phyloP scores from a whole-genome alignment of 1,140 invertebrate genomes.

The Nasonia longicornis region DNA sequence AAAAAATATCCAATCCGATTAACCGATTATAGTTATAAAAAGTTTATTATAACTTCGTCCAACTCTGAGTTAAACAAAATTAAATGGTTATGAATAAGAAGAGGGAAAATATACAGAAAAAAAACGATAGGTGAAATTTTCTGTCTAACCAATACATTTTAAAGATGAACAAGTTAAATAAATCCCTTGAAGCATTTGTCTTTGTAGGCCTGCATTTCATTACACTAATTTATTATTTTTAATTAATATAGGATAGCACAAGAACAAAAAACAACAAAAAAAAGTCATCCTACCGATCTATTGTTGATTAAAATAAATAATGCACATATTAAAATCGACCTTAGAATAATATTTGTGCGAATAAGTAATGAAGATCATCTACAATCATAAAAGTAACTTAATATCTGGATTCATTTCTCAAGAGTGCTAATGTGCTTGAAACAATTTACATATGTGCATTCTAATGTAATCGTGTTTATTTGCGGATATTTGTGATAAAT shows the following conservation, averaged over 20 bases:
- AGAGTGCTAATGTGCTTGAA: not conserved
- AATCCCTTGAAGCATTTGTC: not conserved
- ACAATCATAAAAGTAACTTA: not conserved
- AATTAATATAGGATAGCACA: too few species aligned
- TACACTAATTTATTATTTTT: too few species aligned
- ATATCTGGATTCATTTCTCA: conserved; percentile 9
- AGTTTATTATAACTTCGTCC: not conserved
- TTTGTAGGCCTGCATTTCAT: not conserved
- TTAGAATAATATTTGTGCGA: too few species aligned
- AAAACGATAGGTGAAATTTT: not conserved
- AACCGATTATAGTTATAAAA: too few species aligned
- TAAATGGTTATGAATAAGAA: not conserved
- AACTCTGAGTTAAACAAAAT: conserved; percentile 1
- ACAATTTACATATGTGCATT: not conserved
- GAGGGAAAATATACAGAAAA: not conserved
- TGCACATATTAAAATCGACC: not conserved
- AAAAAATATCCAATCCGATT: too few species aligned
- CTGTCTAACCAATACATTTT: not conserved
- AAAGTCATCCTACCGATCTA: too few species aligned
- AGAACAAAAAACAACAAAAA: too few species aligned
- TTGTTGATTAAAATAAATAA: not conserved
- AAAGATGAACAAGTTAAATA: not conserved
- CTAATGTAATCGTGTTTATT: not conserved
- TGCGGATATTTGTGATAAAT: not conserved
- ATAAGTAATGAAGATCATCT: too few species aligned